A percentile compares a stretch with the other conserved stretches of the same genome.
Conservation (phyloP, 2,888 invertebrate species). For the Periphyllus acericola region DNA sequence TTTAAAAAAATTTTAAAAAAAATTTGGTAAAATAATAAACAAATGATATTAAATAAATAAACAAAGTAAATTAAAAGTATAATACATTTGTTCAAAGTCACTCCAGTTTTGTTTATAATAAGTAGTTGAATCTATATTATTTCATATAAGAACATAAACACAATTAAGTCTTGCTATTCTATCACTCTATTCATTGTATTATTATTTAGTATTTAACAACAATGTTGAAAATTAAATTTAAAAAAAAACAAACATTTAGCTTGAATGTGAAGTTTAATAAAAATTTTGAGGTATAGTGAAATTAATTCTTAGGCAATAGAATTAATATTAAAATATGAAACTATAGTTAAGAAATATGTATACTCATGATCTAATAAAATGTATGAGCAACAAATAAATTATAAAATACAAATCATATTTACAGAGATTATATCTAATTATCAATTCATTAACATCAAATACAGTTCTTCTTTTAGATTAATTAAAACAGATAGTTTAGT, state of each 20-base stretch:
- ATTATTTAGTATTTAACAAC: too few species aligned
- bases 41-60: constrained; percentile 2
- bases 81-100: constrained; percentile 7
- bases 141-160: too few species aligned
- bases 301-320: not conserved
- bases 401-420: not conserved
- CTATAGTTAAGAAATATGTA: not conserved
- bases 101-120: not conserved
- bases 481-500: too few species aligned
- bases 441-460: not conserved
- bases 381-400: constrained; percentile 29
- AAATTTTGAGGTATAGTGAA: not conserved
- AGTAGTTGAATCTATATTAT: too few species aligned
- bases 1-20: not conserved
- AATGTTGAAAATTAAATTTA: too few species aligned
- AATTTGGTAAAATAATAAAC: not conserved
- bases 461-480: not conserved
- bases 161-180: too few species aligned
- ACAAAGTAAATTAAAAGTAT: not conserved
- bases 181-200: too few species aligned
- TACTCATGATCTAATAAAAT: not conserved
- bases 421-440: not conserved
- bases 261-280: not conserved
- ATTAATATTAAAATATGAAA: not conserved
- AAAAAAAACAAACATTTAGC: not conserved